Percentiles rank a stretch among this genome's conserved stretches.
These are phyloP conservation scores for Halocynthia aurantium DNA, from an alignment of 23 tunicate species.

Conservation along the genomic window DNA sequence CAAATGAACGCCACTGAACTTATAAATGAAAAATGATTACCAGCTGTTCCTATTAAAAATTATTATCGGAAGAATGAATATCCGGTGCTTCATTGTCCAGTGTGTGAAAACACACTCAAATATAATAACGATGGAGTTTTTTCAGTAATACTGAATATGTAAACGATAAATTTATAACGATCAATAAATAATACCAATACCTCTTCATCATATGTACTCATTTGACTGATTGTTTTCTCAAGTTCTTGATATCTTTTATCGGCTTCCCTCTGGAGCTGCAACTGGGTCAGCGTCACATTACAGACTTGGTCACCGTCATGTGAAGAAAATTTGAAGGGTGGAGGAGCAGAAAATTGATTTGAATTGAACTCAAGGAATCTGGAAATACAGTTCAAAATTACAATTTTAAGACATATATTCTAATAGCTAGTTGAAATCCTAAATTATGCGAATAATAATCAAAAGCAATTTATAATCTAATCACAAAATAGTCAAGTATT, in stretches of 20 bases:
- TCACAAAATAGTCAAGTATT: no score
- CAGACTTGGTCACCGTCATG: slow-evolving; percentile 56
- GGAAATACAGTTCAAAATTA: neutral
- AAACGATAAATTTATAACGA: neutral
- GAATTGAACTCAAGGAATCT: slow-evolving; percentile 48
- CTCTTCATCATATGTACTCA: slow-evolving; percentile 64
- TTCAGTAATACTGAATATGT: no score
- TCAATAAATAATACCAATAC: slow-evolving; percentile 12
- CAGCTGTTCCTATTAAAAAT: no score
- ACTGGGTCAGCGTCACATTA: slow-evolving; percentile 44
- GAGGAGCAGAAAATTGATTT: slow-evolving; percentile 40
- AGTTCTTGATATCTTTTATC: slow-evolving; percentile 59
- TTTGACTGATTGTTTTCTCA: slow-evolving; percentile 60
- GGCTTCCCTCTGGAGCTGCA: slow-evolving; percentile 53
- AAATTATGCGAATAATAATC: no score
- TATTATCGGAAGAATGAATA: no score
- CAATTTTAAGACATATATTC: neutral
- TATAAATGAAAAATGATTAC: no score
- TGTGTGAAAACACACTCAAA: no score
- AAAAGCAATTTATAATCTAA: no score
- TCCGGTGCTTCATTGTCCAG: no score
- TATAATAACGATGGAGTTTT: no score
- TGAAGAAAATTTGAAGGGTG: slow-evolving; percentile 29
- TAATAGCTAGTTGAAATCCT: neutral
- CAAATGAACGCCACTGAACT: no score